Base-by-base conservation (phyloP, 2,888 invertebrate species). In the Drosophila affinis region DNA sequence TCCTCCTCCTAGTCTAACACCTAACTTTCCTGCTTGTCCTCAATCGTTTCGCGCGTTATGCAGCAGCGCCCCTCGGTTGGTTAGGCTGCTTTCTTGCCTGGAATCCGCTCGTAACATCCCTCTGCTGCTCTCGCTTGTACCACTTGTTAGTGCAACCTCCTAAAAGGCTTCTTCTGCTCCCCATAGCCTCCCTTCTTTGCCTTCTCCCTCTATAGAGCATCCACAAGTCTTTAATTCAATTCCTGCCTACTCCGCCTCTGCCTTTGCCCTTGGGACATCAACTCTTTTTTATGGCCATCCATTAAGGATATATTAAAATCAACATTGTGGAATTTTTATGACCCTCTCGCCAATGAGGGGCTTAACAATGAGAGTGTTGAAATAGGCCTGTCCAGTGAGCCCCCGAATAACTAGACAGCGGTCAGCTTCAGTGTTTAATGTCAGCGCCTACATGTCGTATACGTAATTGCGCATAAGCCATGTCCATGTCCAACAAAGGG, bases 321-420 rank as follows among this genome's bases (percentile, higher is more conserved):
- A 79, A 69, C 87, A 78, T 61, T 72, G 64, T 68, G 87, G 84
- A 84, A 84, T 87, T 87, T 84, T 84, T 84, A 87, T 72, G 81
- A 61, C 58, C 58, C 45, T 27, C 9, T 49, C 51, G 62, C 63
- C 47, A 65, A 71, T 68, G 57, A 71, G 76, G 21, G 21, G 3
- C 76, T 45, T 44, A 45, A 63, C 52, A 67, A 67, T 73, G 34
- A 59, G 56, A 0, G 7, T 7, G 39, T 7, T 39, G 39, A 3
- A 14, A 39, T 39, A 39, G 39, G 39, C 39, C 39, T 39, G 56
- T 48, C 47, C 64, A 64, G 60, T 39, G 55, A 45, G 57, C 21
- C 21, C 51, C 32, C 52, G 46, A 39, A 39, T 14, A 60, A 24
- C 62, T 49, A 67, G 68, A 56, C 75, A 60, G 27, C 56, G 74